These are phyloP conservation scores for Drosophila saltans DNA, from an alignment of 1,140 invertebrate genomes.

Conservation along the genomic window DNA sequence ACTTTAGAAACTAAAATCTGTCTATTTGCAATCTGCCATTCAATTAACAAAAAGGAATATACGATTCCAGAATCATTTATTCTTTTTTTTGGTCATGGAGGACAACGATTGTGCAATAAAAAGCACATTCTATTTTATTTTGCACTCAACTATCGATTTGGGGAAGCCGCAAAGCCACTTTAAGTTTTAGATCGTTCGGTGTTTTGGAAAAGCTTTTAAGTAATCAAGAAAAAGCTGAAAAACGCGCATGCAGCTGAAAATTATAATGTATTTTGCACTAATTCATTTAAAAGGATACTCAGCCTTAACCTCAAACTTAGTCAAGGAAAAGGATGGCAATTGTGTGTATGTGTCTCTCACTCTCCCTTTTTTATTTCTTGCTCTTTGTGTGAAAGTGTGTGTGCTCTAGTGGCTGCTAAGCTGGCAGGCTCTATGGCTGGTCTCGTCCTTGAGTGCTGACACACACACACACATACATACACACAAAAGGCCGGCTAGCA, in stretches of 20 bases:
- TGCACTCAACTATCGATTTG: conserved; percentile 40
- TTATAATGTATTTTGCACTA: conserved; percentile 63
- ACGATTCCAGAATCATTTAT: too few species aligned
- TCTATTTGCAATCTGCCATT: not conserved
- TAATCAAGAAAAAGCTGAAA: conserved; percentile 52
- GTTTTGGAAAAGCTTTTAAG: conserved; percentile 56
- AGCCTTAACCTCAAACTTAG: conserved; percentile 59
- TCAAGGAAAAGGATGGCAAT: conserved; percentile 42
- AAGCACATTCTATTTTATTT: not conserved
- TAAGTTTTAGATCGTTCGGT: conserved; percentile 1
- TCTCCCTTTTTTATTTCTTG: not conserved
- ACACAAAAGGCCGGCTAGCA: conserved; percentile 14
- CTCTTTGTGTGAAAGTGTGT: conserved; percentile 15
- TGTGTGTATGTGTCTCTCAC: not conserved
- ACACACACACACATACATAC: conserved; percentile 22
- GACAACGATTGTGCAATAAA: not conserved
- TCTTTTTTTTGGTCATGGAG: too few species aligned
- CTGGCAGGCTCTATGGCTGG: conserved; percentile 17
- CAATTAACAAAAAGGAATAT: conserved; percentile 12
- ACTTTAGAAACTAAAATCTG: not conserved
- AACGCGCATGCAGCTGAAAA: conserved; percentile 49
- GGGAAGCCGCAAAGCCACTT: conserved; percentile 37
- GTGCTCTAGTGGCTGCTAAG: conserved; percentile 39
- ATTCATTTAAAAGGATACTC: conserved; percentile 68
- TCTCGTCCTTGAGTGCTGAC: conserved; percentile 57